Percentiles rank a stretch among this genome's conserved stretches.
These are phyloP conservation scores for Maniola hyperantus DNA, from an alignment of 2,888 invertebrate species.

Conservation along the genomic window DNA sequence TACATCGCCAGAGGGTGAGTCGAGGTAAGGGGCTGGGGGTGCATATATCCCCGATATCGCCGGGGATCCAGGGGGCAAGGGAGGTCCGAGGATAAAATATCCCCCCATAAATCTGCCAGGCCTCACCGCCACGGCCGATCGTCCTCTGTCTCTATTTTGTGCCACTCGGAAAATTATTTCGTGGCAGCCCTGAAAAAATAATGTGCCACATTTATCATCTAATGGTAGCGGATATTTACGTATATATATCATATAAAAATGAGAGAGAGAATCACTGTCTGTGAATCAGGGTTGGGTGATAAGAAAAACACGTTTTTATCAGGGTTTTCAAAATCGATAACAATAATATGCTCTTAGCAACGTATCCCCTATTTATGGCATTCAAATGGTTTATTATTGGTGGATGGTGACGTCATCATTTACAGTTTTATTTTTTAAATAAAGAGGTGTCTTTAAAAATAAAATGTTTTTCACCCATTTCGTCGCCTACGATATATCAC, in stretches of 20 bases:
- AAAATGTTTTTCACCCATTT: too few species aligned
- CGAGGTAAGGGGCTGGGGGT: constrained; percentile 39
- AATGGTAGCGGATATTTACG: constrained; percentile 36
- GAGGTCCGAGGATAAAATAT: constrained; percentile 64
- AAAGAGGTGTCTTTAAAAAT: too few species aligned
- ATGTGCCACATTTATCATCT: constrained; percentile 38
- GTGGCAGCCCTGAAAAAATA: constrained; percentile 40
- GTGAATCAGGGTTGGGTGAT: not conserved
- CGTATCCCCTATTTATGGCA: too few species aligned
- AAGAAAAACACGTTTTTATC: not conserved
- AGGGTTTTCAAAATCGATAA: too few species aligned
- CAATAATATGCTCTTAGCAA: too few species aligned
- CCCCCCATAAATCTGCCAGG: constrained; percentile 68
- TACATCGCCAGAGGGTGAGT: constrained; percentile 24
- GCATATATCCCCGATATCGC: constrained; percentile 50
- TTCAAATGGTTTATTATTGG: too few species aligned
- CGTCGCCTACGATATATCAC: too few species aligned
- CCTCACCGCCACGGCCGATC: constrained; percentile 47
- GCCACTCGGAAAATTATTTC: constrained; percentile 37
- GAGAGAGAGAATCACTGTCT: constrained; percentile 18
- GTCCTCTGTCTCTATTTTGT: constrained; percentile 42
- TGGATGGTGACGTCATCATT: too few species aligned
- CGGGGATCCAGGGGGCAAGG: constrained; percentile 44
- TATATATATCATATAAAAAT: constrained; percentile 30
- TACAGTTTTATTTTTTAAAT: too few species aligned